Evolutionary conservation across 2,797 vertebrate species (phyloP), one percentile per base, ranked within the genome.

Genomic region (Gallinago nigripennis): DNA sequence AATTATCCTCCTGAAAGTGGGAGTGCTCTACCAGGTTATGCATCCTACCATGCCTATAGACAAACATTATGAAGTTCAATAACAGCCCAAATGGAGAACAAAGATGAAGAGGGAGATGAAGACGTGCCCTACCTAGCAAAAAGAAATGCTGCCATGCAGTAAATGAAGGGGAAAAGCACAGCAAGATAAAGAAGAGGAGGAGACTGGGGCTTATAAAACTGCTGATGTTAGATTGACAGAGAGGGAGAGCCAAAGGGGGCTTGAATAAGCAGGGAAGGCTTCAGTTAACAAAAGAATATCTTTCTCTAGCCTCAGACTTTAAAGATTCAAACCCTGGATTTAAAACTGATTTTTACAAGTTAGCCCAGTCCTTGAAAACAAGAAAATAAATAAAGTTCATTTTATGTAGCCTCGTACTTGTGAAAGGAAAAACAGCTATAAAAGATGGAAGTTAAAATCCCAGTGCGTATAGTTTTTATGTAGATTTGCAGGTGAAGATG

Each of bases 81-180:
- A 83, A 87, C 46, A 92, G 65, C 83, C 82, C 53, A 93, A 95
- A 90, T 37, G 30, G 61, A 93, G 83, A 96, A 77, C 48, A 89
- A 80, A 95, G 77, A 30, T 27, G 35, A 58, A 92, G 90, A 72
- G 12, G 43, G 43, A 91, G 83, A 96, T 88, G 83, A 97, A 97
- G 92, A 94, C 61, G 80, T 96, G 53, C 28, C n/a, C 70, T 88
- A 33, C 2, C 4, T 41, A 61, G 37, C 31, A 96, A 96, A 96
- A 93, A 87, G 61, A 94, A 88, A 64, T 84, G 72, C 56, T 90
- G 31, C 9, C 31, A 46, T 63, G 72, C 58, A 48, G 51, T 50
- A 91, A 91, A 87, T 79, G 71, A 75, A 79, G 51, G 92, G 17
- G 3, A 89, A 72, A 91, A 79, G 10, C 65, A 69, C 45, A 94